Evolutionary conservation across 1,140 invertebrate genomes (phyloP), one percentile per base, ranked within the genome.

Genomic region (Panulirus ornatus): DNA sequence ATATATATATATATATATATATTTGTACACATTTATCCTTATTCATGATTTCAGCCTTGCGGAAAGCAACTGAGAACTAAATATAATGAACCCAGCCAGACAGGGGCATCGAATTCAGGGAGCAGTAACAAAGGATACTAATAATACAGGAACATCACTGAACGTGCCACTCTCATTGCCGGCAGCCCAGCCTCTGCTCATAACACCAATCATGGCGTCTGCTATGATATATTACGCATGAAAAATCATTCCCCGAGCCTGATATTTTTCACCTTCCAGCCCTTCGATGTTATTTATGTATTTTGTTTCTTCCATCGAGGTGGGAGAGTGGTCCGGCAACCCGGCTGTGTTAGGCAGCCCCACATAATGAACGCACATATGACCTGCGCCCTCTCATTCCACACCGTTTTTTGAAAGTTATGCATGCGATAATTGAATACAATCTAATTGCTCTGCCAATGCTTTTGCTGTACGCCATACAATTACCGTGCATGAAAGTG

Each of bases 1-100:
- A 71, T 71, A 71, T 71, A 71, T 71, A 71, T 71, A 71, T 71
- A 71, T 71, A 71, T 71, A 71, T 71, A 71, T 71, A 71, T 71
- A 71, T 71, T 11, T 71, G 9, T 38, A 38, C 36, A 36, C 36
- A 36, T n/a, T 8, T 42, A 36, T 42, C 5, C 9, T 8, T n/a
- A n/a, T n/a, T n/a, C n/a, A n/a, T n/a, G n/a, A n/a, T n/a, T n/a
- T n/a, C n/a, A n/a, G n/a, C n/a, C n/a, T n/a, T n/a, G n/a, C n/a
- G n/a, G n/a, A n/a, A n/a, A n/a, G n/a, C n/a, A n/a, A n/a, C n/a
- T n/a, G n/a, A n/a, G n/a, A n/a, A n/a, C n/a, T n/a, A n/a, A n/a
- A n/a, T n/a, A n/a, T n/a, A n/a, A n/a, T n/a, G n/a, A n/a, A n/a
- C n/a, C n/a, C n/a, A n/a, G n/a, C n/a, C n/a, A n/a, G n/a, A n/a